phyloP scores from a whole-genome alignment of 2,888 invertebrate genomes.

The Lasioglossum pauxillum region DNA sequence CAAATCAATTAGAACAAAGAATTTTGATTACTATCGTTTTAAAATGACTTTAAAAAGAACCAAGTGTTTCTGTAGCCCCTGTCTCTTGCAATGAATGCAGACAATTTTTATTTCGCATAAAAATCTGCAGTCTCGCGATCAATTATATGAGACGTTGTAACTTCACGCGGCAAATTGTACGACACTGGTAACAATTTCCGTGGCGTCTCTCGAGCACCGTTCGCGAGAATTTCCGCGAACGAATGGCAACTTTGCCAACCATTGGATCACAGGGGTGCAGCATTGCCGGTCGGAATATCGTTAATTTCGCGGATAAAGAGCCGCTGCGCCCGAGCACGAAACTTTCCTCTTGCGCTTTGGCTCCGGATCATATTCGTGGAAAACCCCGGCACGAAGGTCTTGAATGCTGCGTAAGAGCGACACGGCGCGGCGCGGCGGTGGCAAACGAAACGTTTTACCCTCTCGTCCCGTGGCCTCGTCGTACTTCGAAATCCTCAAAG shows the following conservation, averaged over 20 bases:
- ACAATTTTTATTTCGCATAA: too few species aligned
- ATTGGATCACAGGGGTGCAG: slow-evolving; percentile 2
- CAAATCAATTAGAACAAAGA: too few species aligned
- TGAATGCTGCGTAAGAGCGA: slow-evolving; percentile 35
- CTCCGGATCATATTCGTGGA: slow-evolving; percentile 54
- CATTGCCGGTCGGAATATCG: slow-evolving; percentile 46
- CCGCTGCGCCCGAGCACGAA: slow-evolving; percentile 21
- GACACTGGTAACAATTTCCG: slow-evolving; percentile 21
- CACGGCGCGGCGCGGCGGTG: slow-evolving; percentile 13
- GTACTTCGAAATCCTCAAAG: slow-evolving; percentile 51
- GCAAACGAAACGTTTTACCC: slow-evolving; percentile 41
- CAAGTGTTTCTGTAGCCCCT: too few species aligned
- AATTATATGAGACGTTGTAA: not conserved
- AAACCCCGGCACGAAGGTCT: slow-evolving; percentile 49
- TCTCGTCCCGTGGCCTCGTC: not conserved
- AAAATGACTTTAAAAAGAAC: too few species aligned
- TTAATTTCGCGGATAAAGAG: slow-evolving; percentile 61
- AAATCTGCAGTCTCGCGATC: too few species aligned
- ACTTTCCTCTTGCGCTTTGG: slow-evolving; percentile 38
- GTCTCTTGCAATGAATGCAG: too few species aligned
- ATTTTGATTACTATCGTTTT: too few species aligned
- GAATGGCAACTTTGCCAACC: not conserved
- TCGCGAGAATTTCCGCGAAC: slow-evolving; percentile 15
- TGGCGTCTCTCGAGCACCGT: not conserved
- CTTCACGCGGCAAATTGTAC: slow-evolving; percentile 7